Conservation (phyloP, 2,797 vertebrate genomes). For the Thripadectes ignobilis region DNA sequence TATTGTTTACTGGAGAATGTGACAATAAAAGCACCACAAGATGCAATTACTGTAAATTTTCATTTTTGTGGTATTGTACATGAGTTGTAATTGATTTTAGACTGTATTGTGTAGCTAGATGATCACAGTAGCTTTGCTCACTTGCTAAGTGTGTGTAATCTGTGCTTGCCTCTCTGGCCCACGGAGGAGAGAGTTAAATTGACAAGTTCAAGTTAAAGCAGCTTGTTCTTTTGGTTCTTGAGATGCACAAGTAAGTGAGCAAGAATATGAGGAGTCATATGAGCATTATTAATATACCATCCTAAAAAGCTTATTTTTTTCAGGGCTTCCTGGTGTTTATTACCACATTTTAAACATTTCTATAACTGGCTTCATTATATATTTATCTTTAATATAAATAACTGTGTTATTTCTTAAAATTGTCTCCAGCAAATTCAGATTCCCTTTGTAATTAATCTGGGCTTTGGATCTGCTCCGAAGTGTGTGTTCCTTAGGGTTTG, state of each 20-base stretch:
- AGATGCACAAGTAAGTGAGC: not conserved
- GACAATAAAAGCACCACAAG: not conserved
- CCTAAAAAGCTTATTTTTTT: not conserved
- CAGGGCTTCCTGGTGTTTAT: not conserved
- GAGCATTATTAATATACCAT: not conserved
- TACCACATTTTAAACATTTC: not conserved
- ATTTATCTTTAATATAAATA: not conserved
- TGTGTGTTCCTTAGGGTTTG: not conserved
- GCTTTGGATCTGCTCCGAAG: not conserved
- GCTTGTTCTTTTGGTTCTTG: not conserved
- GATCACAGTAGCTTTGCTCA: not conserved
- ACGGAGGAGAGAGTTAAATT: not conserved
- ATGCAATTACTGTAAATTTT: not conserved
- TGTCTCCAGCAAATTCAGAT: not conserved
- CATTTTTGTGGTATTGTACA: not conserved
- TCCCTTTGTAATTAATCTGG: not conserved
- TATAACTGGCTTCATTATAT: not conserved
- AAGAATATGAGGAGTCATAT: not conserved
- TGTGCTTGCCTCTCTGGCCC: not conserved
- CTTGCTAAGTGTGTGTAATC: not conserved
- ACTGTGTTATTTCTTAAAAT: not conserved
- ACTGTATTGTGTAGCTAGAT: not conserved
- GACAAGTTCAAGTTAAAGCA: not conserved
- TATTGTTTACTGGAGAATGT: not conserved
- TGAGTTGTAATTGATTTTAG: constrained; percentile 20